Evolutionary conservation across 2,113 vertebrate species (phyloP), one percentile per base, ranked within the genome.

Genomic region (Etia nguti): DNA sequence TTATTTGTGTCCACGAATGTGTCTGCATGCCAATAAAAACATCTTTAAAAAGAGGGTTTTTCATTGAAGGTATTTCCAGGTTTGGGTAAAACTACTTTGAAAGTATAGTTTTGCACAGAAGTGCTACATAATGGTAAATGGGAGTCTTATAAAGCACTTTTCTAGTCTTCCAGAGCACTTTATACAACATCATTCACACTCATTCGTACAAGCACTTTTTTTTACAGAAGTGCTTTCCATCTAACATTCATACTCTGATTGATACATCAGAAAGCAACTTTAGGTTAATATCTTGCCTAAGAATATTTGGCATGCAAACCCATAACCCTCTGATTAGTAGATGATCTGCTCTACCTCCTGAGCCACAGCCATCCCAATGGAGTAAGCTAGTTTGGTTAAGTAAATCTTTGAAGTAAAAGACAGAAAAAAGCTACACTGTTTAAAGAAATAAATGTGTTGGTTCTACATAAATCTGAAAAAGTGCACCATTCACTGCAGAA

Each of bases 131-230:
- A 60, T 60, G 57, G 26, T 60, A 60, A 60, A 56, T 56, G 54
- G 22, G 54, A 60, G 29, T 60, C 57, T 60, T 60, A 34, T 60
- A 60, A 60, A 60, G 29, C 5, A 9, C 57, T 60, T 60, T 60
- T 20, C 57, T 60, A 34, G 4, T 54, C 50, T 54, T n/a, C 50
- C 0, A 0, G 20, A n/a, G 50, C 16, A 0, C 31, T 31, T 31
- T 31, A 5, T 7, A 34, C 31, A 34, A 34, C 31, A 34, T 34
- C 6, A 6, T 5, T 31, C 29, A 31, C 29, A 31, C 31, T 34
- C 31, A 34, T 34, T 34, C 31, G 8, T 34, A 34, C 34, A 34
- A 34, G 34, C 31, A 34, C 1, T 34, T 34, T 34, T 34, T 8
- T 34, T 34, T 7, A 34, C 34, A 34, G 34, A 34, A 34, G 34